Percentiles rank a stretch among this genome's conserved stretches.
Conservation (phyloP, 2,888 invertebrate species). For the Hyposoter dolosus region DNA sequence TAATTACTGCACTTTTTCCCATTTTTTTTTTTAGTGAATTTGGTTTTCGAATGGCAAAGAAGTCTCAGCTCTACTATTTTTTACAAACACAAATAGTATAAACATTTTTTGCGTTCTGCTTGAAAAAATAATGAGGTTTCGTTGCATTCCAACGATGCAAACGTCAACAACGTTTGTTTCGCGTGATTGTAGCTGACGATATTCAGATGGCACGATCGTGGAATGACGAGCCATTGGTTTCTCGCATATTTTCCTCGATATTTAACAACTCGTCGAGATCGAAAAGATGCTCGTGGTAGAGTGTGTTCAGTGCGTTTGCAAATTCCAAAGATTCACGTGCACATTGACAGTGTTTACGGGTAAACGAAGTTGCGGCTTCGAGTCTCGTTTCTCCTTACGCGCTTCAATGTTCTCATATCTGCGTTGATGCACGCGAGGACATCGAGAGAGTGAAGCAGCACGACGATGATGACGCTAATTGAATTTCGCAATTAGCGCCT, state of each 20-base stretch:
- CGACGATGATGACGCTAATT: slow-evolving; percentile 60
- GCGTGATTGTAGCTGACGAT: background rate
- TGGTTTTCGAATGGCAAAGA: no score
- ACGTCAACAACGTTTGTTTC: background rate
- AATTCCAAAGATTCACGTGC: slow-evolving; percentile 28
- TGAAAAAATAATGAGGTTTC: no score
- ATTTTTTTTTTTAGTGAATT: no score
- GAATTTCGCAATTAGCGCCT: slow-evolving; percentile 68
- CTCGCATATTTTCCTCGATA: slow-evolving; percentile 14
- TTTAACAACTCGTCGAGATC: slow-evolving; percentile 11
- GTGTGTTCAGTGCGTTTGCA: slow-evolving; percentile 48
- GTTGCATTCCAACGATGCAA: no score
- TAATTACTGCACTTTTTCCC: no score
- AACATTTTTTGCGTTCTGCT: no score
- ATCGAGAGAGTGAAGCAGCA: slow-evolving; percentile 16
- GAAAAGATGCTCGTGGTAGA: slow-evolving; percentile 14
- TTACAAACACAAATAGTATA: no score
- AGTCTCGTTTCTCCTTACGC: slow-evolving; percentile 3
- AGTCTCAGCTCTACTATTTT: no score
- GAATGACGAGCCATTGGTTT: slow-evolving; percentile 39
- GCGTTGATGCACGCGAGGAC: slow-evolving; percentile 44
- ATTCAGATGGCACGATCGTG: slow-evolving; percentile 7
- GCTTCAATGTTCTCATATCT: slow-evolving; percentile 37
- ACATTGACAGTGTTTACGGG: slow-evolving; percentile 30
- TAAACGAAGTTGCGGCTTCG: slow-evolving; percentile 39